These are phyloP conservation scores for Lapara coniferarum DNA, from an alignment of 2,888 invertebrate species.

Conservation along the genomic window DNA sequence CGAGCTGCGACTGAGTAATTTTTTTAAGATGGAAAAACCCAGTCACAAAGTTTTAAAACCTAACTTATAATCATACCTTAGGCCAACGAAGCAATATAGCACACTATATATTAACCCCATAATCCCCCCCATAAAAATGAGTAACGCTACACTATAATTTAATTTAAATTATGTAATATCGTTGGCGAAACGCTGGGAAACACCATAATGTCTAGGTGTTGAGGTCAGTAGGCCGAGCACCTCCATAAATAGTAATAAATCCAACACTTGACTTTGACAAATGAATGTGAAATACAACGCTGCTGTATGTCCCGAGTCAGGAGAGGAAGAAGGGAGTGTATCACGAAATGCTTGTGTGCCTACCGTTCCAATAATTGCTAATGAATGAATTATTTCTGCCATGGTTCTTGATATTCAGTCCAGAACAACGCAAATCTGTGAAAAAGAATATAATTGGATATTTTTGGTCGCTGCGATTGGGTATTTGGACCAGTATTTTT, in stretches of 20 bases:
- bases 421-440: too few relatives aligned
- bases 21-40: too few relatives aligned
- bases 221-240: constrained; percentile 57
- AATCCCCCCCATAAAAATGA: neutral
- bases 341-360: neutral
- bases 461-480: too few relatives aligned
- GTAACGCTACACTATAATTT: constrained; percentile 6
- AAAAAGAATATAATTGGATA: too few relatives aligned
- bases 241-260: constrained; percentile 66
- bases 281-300: constrained; percentile 51
- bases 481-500: too few relatives aligned
- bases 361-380: neutral
- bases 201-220: constrained; percentile 37
- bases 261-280: constrained; percentile 65
- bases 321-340: constrained; percentile 33
- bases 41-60: too few relatives aligned
- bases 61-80: too few relatives aligned
- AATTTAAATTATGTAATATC: constrained; percentile 24
- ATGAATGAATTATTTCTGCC: neutral
- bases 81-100: neutral
- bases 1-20: too few relatives aligned
- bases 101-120: neutral
- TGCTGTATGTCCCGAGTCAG: constrained; percentile 38
- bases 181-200: constrained; percentile 23
- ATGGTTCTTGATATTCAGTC: neutral